phyloP scores from a whole-genome alignment of 2,113 vertebrate genomes.

The Calypte anna region DNA sequence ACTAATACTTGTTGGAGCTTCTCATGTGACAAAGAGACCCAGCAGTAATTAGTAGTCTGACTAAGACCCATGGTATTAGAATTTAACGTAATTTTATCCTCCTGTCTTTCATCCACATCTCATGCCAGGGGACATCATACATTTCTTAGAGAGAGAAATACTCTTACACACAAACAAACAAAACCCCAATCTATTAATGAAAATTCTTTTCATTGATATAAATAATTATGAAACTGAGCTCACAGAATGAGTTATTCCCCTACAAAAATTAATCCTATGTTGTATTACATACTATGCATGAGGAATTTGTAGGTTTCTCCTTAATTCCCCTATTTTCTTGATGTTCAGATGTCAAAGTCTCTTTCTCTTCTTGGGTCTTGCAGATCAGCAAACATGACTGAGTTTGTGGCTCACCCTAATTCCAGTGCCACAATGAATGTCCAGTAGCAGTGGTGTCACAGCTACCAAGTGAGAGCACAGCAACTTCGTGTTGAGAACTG shows the following conservation, averaged over 20 bases:
- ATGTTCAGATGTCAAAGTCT: neutral
- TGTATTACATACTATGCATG: neutral
- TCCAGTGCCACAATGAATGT: neutral
- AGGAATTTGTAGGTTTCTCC: neutral
- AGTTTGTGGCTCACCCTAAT: neutral
- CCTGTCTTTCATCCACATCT: neutral
- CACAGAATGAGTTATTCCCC: neutral
- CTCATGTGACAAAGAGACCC: neutral
- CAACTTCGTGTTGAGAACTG: neutral
- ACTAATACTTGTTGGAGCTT: neutral
- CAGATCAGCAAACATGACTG: neutral
- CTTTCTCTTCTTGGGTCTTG: neutral
- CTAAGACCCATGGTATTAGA: neutral
- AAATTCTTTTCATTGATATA: neutral
- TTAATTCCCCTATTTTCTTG: neutral
- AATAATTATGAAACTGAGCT: neutral
- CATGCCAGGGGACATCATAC: neutral
- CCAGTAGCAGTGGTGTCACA: neutral
- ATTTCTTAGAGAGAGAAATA: neutral
- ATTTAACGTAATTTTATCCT: neutral
- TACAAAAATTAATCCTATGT: neutral
- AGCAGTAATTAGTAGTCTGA: neutral
- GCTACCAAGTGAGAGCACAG: conserved; percentile 33
- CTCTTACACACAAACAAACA: neutral
- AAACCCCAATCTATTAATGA: neutral